Conservation (phyloP, 2,113 vertebrate species). For the Theristicus caerulescens region DNA sequence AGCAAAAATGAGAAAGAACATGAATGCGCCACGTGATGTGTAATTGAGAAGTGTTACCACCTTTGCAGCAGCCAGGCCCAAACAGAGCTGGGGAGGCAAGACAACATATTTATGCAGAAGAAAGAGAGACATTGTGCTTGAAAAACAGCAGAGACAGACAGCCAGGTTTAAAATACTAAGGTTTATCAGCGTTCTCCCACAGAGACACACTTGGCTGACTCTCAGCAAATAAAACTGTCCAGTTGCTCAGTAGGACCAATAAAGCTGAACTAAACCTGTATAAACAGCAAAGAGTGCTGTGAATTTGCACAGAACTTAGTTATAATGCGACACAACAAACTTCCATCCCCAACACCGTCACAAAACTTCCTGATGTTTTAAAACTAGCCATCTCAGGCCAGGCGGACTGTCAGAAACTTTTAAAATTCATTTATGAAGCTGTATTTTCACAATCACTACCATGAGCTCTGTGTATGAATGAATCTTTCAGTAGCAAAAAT, state of each 20-base stretch:
- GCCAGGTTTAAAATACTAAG: background rate
- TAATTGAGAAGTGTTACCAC: background rate
- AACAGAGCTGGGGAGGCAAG: background rate
- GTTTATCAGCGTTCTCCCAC: background rate
- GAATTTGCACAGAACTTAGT: background rate
- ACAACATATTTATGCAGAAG: background rate
- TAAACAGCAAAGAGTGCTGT: background rate
- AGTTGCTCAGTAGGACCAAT: background rate
- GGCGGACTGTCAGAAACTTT: background rate
- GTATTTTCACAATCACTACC: background rate
- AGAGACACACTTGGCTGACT: background rate
- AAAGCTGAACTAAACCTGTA: background rate
- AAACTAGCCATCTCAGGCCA: background rate
- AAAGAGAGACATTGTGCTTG: background rate
- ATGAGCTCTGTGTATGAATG: background rate
- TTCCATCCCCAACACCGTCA: background rate
- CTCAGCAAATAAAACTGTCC: background rate
- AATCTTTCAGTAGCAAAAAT: background rate
- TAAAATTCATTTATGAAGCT: background rate
- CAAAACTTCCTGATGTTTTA: background rate
- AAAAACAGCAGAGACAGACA: background rate
- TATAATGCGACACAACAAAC: background rate
- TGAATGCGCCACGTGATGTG: rapidly evolving
- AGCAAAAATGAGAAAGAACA: background rate
- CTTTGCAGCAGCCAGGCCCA: background rate